Evolutionary conservation across 2,113 vertebrate genomes (phyloP).

Genomic region (Oreochromis tanganicae): DNA sequence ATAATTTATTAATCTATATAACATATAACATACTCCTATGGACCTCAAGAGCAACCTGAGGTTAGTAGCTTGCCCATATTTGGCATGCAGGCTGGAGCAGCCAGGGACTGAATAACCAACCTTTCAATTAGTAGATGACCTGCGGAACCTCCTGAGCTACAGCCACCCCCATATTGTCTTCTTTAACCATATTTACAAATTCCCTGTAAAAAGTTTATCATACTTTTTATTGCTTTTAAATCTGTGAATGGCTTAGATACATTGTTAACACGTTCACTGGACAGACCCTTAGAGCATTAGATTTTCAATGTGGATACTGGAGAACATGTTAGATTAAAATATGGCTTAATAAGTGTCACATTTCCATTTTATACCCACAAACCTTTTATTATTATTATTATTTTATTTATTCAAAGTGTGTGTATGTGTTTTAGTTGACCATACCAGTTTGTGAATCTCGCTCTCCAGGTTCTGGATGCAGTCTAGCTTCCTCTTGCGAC

Average conservation of each 20-base stretch:
- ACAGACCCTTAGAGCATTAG: neutral
- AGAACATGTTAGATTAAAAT: neutral
- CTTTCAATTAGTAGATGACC: neutral
- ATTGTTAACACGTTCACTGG: neutral
- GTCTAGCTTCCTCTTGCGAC: slow-evolving; percentile 94
- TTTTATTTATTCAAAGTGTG: neutral
- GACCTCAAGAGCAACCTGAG: neutral
- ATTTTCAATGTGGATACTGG: neutral
- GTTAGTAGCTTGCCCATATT: neutral
- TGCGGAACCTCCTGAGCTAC: neutral
- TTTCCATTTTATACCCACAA: neutral
- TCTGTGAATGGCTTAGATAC: neutral
- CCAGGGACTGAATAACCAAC: neutral
- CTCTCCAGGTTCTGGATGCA: slow-evolving; percentile 94
- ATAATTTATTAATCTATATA: neutral
- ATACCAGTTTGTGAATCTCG: slow-evolving; percentile 91
- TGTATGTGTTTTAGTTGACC: neutral
- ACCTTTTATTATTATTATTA: neutral
- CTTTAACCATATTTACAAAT: neutral
- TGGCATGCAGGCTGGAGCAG: neutral
- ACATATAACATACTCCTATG: neutral
- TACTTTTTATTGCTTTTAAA: neutral
- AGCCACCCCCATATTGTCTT: neutral
- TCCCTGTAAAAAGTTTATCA: neutral
- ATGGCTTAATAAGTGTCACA: neutral